These are phyloP conservation scores for Anhinga rufa DNA, from an alignment of 2,113 vertebrate species.

Conservation along the genomic window DNA sequence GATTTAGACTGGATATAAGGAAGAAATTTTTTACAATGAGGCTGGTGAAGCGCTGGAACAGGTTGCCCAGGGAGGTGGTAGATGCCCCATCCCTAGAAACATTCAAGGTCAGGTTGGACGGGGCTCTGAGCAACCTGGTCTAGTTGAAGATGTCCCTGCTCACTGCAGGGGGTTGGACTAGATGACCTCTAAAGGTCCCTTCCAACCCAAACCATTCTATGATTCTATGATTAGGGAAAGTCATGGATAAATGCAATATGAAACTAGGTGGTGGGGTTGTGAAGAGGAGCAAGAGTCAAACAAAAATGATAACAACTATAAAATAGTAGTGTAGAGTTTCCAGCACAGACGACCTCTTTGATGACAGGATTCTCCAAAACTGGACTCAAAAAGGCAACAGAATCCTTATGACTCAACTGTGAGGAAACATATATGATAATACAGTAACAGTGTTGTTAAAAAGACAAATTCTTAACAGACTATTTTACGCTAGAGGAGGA, in stretches of 20 bases:
- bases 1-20: too few species aligned
- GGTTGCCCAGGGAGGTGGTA: too few species aligned
- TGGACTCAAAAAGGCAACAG: not conserved
- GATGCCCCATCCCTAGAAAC: too few species aligned
- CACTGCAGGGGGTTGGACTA: too few species aligned
- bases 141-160: too few species aligned
- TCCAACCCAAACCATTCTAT: too few species aligned
- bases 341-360: not conserved
- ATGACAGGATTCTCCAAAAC: not conserved
- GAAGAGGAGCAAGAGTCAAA: not conserved
- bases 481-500: not conserved
- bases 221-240: not conserved
- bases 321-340: not conserved
- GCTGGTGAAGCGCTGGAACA: too few species aligned
- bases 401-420: not conserved
- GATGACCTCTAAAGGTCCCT: too few species aligned
- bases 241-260: too few species aligned
- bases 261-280: not conserved
- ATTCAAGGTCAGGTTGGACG: too few species aligned
- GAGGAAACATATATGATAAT: not conserved
- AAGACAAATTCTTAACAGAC: not conserved
- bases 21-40: too few species aligned
- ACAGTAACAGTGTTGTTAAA: not conserved
- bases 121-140: too few species aligned
- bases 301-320: not conserved